Percentiles rank a stretch among this genome's conserved stretches.
Evolutionary conservation across 1,140 invertebrate species (phyloP).

Genomic region (Lasioglossum albipes): DNA sequence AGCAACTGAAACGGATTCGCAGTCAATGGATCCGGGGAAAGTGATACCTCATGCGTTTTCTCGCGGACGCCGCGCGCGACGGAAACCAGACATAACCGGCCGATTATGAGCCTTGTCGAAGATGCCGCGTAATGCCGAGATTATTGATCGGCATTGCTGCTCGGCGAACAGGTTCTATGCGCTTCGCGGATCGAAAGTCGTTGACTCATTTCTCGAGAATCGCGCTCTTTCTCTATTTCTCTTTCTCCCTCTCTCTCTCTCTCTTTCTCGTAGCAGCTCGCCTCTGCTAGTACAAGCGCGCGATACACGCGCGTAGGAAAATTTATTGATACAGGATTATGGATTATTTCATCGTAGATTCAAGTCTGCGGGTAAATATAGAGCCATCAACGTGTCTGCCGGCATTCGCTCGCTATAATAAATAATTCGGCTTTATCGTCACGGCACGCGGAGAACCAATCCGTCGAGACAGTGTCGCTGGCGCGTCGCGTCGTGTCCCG

Average conservation of each 20-base stretch:
- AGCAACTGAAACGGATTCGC: conserved; percentile 32
- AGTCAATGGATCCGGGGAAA: conserved; percentile 34
- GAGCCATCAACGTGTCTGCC: conserved; percentile 46
- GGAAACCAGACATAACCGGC: conserved; percentile 18
- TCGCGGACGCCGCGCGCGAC: too few species aligned
- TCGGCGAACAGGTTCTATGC: conserved; percentile 68
- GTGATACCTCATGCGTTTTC: background rate
- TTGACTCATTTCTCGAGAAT: conserved; percentile 72
- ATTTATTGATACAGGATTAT: conserved; percentile 60
- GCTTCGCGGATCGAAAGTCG: conserved; percentile 68
- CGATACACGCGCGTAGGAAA: conserved; percentile 32
- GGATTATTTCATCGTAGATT: conserved; percentile 59
- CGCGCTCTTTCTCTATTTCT: conserved; percentile 22
- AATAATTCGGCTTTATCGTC: conserved; percentile 51
- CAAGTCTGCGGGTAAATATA: conserved; percentile 46
- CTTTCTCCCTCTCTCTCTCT: too few species aligned
- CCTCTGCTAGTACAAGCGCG: conserved; percentile 19
- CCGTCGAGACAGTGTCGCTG: background rate
- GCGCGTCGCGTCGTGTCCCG: background rate
- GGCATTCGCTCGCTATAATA: conserved; percentile 22
- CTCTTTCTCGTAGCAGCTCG: background rate
- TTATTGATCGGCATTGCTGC: conserved; percentile 59
- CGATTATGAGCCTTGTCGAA: conserved; percentile 41
- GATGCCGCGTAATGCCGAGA: conserved; percentile 55
- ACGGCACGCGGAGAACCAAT: conserved; percentile 1